A percentile compares a stretch with the other conserved stretches of the same genome.
phyloP scores from a whole-genome alignment of 1,140 invertebrate species.

The Planococcus citri region DNA sequence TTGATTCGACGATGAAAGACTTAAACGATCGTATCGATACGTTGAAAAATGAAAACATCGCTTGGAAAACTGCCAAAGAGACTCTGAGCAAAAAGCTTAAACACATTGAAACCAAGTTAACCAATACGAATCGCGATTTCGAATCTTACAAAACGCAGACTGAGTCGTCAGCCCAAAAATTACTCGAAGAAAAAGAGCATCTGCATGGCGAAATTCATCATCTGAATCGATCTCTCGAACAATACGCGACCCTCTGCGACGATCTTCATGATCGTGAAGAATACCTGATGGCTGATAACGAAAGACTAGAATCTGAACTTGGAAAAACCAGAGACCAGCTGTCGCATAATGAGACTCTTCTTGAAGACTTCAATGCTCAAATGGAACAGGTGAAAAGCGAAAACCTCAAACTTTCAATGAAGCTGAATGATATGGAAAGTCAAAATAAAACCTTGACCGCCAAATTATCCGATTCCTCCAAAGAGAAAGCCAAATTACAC shows the following conservation, averaged over 20 bases:
- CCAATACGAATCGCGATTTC: not conserved
- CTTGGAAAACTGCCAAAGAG: not conserved
- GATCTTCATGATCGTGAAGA: not conserved
- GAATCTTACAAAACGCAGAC: not conserved
- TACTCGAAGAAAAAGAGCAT: not conserved
- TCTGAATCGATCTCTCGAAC: not conserved
- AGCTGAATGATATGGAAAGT: not conserved
- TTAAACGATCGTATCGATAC: not conserved
- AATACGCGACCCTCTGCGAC: not conserved
- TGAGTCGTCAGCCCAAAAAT: not conserved
- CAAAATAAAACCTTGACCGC: not conserved
- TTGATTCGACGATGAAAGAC: not conserved
- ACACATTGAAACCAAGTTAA: not conserved
- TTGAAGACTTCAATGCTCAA: not conserved
- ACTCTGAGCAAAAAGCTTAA: not conserved
- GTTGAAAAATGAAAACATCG: not conserved
- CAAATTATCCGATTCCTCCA: not conserved
- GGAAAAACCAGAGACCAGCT: not conserved
- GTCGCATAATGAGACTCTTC: not conserved
- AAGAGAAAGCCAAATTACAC: not conserved
- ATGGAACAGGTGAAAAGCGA: not conserved
- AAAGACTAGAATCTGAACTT: not conserved
- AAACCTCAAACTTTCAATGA: not conserved
- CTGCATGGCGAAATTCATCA: not conserved
- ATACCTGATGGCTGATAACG: not conserved